Conservation (phyloP, 2,797 vertebrate genomes). For the Threskiornis aethiopicus region DNA sequence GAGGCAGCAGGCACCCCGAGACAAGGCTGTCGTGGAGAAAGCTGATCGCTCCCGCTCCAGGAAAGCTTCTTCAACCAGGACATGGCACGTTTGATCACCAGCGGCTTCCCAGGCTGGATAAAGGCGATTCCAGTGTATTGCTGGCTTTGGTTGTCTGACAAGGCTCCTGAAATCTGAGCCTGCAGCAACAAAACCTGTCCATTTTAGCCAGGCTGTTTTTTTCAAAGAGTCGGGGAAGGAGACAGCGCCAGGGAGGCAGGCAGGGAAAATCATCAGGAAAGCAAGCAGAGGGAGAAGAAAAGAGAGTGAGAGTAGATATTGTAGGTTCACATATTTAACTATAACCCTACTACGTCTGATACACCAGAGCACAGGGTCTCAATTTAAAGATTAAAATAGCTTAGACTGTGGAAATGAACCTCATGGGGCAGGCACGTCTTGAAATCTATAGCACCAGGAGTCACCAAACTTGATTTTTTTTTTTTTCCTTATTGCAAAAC, state of each 20-base stretch:
- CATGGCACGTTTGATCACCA: neutral
- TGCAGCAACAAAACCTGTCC: neutral
- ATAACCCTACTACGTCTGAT: neutral
- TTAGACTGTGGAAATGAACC: neutral
- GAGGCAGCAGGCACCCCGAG: neutral
- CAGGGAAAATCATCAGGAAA: neutral
- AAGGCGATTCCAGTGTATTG: neutral
- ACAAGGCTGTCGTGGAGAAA: neutral
- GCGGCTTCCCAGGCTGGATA: neutral
- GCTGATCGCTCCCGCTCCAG: neutral
- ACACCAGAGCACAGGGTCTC: neutral
- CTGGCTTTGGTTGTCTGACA: neutral
- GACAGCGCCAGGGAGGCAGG: neutral
- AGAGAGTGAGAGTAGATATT: neutral
- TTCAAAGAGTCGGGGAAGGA: neutral
- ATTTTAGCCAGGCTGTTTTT: neutral
- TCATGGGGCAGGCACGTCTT: neutral
- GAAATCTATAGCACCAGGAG: neutral
- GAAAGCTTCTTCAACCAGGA: neutral
- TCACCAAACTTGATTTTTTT: neutral
- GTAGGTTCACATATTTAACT: neutral
- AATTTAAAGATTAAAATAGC: neutral
- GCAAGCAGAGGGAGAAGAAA: neutral
- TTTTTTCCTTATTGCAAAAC: neutral
- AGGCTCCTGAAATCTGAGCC: slow-evolving; percentile 20